phyloP scores from a whole-genome alignment of 2,113 vertebrate species.

The Pao palembangensis region DNA sequence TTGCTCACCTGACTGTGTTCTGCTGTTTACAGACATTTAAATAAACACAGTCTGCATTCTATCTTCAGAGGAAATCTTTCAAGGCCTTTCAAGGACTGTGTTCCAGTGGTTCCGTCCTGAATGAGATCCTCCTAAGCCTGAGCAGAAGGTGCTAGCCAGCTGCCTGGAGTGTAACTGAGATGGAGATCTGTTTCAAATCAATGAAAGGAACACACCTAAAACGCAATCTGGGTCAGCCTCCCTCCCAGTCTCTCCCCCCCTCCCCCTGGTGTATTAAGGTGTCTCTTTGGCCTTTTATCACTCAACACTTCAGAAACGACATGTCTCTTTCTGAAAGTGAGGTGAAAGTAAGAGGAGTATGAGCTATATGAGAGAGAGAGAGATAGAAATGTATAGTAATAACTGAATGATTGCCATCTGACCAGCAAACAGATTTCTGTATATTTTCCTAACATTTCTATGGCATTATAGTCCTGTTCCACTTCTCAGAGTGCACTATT shows the following conservation, averaged over 20 bases:
- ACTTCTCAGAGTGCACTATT: constrained; percentile 37
- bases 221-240: constrained; percentile 47
- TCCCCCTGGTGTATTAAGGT: constrained; percentile 26
- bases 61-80: too few relatives aligned
- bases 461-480: not conserved
- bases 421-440: constrained; percentile 42
- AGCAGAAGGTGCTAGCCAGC: constrained; percentile 48
- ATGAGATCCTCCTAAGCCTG: constrained; percentile 38
- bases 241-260: constrained; percentile 7
- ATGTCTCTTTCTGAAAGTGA: constrained; percentile 37
- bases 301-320: constrained; percentile 65
- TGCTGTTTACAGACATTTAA: not conserved
- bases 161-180: constrained; percentile 42
- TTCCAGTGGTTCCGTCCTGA: constrained; percentile 44
- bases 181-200: constrained; percentile 67
- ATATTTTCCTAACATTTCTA: constrained; percentile 38
- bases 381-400: constrained; percentile 49
- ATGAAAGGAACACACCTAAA: constrained; percentile 44
- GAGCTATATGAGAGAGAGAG: not conserved
- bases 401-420: constrained; percentile 70
- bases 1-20: not conserved
- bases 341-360: constrained; percentile 11
- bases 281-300: constrained; percentile 56
- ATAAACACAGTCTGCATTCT: too few relatives aligned
- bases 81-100: too few relatives aligned